Evolutionary conservation across 2,113 vertebrate species (phyloP).

Genomic region (Protobothrops mucrosquamatus): DNA sequence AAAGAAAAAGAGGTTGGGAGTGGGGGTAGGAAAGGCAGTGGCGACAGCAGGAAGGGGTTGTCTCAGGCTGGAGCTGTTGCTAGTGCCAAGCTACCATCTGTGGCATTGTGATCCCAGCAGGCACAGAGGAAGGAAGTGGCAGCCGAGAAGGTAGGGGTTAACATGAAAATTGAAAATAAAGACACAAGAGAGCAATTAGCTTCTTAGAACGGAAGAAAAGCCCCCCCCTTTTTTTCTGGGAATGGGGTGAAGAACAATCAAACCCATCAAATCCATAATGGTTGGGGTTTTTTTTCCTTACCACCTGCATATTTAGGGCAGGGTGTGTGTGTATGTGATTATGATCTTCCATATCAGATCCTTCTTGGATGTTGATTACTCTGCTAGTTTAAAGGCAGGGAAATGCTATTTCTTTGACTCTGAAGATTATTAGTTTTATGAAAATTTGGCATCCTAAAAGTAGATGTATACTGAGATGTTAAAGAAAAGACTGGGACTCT

Average conservation of each 20-base stretch:
- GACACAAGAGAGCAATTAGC: not conserved
- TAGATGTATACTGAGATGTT: not conserved
- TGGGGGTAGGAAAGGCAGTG: not conserved
- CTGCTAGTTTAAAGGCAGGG: not conserved
- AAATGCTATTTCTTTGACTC: not conserved
- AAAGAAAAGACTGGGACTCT: not conserved
- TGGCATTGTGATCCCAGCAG: not conserved
- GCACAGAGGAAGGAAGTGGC: not conserved
- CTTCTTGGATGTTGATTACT: not conserved
- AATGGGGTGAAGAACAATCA: not conserved
- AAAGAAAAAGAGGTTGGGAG: not conserved
- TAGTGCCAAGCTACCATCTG: not conserved
- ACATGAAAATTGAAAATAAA: not conserved
- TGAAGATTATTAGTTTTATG: not conserved
- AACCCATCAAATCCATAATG: not conserved
- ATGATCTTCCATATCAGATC: not conserved
- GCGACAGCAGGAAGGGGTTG: not conserved
- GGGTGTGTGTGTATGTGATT: not conserved
- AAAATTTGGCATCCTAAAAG: not conserved
- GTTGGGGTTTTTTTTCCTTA: not conserved
- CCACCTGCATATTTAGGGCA: not conserved
- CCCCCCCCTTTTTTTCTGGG: not conserved
- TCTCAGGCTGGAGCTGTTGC: not conserved
- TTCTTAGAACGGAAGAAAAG: not conserved
- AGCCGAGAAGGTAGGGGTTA: not conserved